Evolutionary conservation across 2,113 vertebrate genomes (phyloP).

Genomic region (Toxostoma redivivum): DNA sequence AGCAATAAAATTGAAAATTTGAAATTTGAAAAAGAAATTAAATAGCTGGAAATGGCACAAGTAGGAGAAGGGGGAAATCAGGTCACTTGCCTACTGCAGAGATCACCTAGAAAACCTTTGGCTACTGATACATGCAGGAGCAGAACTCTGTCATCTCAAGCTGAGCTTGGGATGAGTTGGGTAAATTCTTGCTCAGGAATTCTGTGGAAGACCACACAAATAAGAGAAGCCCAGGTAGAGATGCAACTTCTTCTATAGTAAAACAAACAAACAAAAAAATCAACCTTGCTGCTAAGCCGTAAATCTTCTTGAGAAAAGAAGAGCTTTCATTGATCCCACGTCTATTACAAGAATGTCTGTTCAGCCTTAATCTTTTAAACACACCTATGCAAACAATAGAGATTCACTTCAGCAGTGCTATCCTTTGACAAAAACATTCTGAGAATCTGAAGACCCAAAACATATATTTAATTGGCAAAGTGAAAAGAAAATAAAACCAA

Average conservation of each 20-base stretch:
- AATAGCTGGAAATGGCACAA: background rate
- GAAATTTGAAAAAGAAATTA: background rate
- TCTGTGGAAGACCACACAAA: background rate
- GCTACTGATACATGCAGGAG: background rate
- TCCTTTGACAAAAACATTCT: background rate
- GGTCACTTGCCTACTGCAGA: background rate
- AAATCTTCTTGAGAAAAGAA: slow-evolving; percentile 23
- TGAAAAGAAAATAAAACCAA: background rate
- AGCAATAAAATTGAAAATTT: background rate
- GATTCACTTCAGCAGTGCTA: background rate
- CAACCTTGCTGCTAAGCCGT: background rate
- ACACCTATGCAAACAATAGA: slow-evolving; percentile 19
- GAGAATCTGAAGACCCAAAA: background rate
- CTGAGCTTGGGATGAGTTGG: background rate
- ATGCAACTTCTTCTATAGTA: background rate
- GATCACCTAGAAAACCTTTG: background rate
- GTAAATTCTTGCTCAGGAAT: background rate
- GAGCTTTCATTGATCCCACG: slow-evolving; percentile 23
- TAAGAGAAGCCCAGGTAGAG: background rate
- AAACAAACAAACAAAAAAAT: slow-evolving; percentile 7
- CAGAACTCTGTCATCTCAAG: background rate
- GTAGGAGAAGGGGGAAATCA: background rate
- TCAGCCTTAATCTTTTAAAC: slow-evolving; percentile 47
- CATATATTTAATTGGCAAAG: background rate
- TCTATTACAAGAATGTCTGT: slow-evolving; percentile 28